Evolutionary conservation across 2,888 invertebrate genomes (phyloP).

Genomic region (Lepidocyrtinus sp.): DNA sequence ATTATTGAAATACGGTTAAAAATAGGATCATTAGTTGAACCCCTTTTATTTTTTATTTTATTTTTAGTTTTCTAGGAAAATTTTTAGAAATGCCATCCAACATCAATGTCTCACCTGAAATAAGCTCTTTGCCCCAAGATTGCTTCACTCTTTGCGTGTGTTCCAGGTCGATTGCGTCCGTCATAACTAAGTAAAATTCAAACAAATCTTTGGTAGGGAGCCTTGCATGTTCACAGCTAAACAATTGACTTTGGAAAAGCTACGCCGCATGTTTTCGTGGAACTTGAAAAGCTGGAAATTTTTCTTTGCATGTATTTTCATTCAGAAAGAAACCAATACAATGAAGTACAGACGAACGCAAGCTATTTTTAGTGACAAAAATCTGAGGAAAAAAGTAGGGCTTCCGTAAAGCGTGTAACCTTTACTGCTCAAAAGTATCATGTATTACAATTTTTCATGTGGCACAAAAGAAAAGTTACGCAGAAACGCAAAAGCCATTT

Average conservation of each 20-base stretch:
- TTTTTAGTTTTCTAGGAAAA: too few relatives aligned
- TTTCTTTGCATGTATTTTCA: slow-evolving; percentile 6
- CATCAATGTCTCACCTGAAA: too few relatives aligned
- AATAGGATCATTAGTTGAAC: too few relatives aligned
- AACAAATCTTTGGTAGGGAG: not conserved
- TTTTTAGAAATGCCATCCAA: too few relatives aligned
- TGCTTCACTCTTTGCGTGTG: slow-evolving; percentile 70
- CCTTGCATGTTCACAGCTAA: not conserved
- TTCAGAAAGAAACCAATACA: slow-evolving; percentile 6
- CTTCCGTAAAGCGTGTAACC: slow-evolving; percentile 19
- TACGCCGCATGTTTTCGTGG: slow-evolving; percentile 12
- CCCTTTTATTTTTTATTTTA: too few relatives aligned
- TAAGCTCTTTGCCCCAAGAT: slow-evolving; percentile 71
- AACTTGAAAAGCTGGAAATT: not conserved
- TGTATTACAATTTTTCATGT: too few relatives aligned
- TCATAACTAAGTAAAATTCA: slow-evolving; percentile 69
- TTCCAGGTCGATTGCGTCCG: slow-evolving; percentile 67
- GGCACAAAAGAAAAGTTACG: too few relatives aligned
- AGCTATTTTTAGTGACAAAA: slow-evolving; percentile 10
- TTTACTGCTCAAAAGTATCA: too few relatives aligned
- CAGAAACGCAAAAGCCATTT: too few relatives aligned
- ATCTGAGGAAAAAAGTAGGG: slow-evolving; percentile 20
- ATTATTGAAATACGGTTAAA: slow-evolving; percentile 40
- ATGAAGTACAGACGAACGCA: slow-evolving; percentile 9
- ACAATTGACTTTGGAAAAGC: too few relatives aligned